Evolutionary conservation across 2,113 vertebrate genomes (phyloP).

Genomic region (Arizona elegans): DNA sequence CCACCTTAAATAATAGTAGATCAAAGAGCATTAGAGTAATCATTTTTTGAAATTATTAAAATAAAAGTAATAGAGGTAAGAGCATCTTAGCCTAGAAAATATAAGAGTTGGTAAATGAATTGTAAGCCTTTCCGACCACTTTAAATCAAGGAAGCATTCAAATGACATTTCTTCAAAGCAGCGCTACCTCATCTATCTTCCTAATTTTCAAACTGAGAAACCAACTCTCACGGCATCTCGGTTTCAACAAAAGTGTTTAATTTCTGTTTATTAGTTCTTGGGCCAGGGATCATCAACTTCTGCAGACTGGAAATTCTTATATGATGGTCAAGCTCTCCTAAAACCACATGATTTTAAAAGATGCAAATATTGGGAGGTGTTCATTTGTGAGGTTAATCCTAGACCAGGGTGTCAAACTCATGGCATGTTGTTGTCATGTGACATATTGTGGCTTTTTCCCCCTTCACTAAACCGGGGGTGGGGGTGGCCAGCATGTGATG

Average conservation of each 20-base stretch:
- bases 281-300: background rate
- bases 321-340: background rate
- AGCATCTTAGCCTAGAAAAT: background rate
- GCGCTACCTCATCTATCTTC: background rate
- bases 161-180: background rate
- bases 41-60: background rate
- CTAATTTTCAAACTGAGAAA: background rate
- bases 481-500: too few relatives aligned
- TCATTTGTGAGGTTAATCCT: background rate
- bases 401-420: too few relatives aligned
- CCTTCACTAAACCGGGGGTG: too few relatives aligned
- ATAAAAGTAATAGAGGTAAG: background rate
- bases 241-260: background rate
- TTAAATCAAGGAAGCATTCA: background rate
- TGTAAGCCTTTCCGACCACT: background rate
- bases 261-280: background rate
- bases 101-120: background rate
- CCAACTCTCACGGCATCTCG: background rate
- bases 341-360: background rate
- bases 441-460: too few relatives aligned
- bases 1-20: background rate
- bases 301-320: background rate
- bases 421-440: too few relatives aligned
- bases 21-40: background rate
- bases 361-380: background rate